Base-by-base conservation (phyloP, 2,797 vertebrate genomes). In the Sebastes steindachneri region DNA sequence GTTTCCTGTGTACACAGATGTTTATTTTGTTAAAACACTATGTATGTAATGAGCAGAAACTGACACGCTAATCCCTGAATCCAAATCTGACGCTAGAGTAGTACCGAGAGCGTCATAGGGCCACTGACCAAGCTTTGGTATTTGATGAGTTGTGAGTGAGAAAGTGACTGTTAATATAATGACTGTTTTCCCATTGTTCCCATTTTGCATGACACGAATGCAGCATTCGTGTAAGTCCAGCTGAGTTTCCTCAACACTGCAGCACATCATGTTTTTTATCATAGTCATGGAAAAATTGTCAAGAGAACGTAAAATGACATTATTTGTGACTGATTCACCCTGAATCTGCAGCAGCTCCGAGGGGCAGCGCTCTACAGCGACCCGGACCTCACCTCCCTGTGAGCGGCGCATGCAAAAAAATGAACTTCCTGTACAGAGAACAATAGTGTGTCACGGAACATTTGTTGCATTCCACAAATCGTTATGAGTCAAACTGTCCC, bases 381-480 rank as follows among this genome's bases (percentile, higher is more conserved):
- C 73, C 63, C 33, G 48, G 19, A 63, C 33, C 37, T 72, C 29
- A 53, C 51, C 60, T 63, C 21, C 14, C n/a, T n/a, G 51, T 28
- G n/a, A 65, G 19, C 31, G 0, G 8, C 3, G 14, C 35, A 55
- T 59, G 41, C 63, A 67, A 37, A 68, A 17, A 48, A 23, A 5
- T 26, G 1, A 73, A 48, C 62, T 28, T 57, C 10, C 45, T 51
- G 10, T 11, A 11, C 5, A 29, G 55, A 23, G 29, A 79, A 85
- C 54, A 77, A 64, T 75, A 33, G 57, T 41, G 25, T 55, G 57
- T 71, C 79, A 63, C 19, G 14, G 37, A 64, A 76, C 45, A 45
- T 62, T 77, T 69, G 37, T 23, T 55, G 41, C 26, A 10, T 33
- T 64, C 3, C 14, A 54, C 29, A n/a, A 60, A 64, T 35, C 29